A percentile compares a stretch with the other conserved stretches of the same genome.
These are phyloP conservation scores for Bombus pascuorum DNA, from an alignment of 1,140 invertebrate genomes.

Conservation along the genomic window DNA sequence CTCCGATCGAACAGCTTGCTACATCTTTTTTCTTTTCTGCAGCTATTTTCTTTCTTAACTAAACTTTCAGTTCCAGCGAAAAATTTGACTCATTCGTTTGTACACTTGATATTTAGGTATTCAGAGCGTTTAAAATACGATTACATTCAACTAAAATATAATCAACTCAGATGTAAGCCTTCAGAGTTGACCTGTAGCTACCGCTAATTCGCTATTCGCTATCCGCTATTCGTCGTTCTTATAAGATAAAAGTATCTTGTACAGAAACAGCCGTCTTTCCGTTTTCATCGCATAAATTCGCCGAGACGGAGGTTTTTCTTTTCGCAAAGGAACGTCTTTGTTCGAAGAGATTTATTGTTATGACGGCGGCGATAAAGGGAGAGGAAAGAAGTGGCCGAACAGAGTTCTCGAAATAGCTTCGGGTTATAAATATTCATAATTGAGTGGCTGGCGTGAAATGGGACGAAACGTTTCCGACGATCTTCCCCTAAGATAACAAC, in stretches of 20 bases:
- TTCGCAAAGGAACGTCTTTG: not conserved
- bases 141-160: no score
- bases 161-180: no score
- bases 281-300: not conserved
- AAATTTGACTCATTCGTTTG: no score
- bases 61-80: no score
- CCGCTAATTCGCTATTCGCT: no score
- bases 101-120: no score
- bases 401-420: not conserved
- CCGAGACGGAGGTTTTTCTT: not conserved
- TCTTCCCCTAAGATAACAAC: not conserved
- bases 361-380: not conserved
- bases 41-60: no score
- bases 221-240: not conserved
- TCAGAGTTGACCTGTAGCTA: no score
- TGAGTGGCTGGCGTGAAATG: not conserved
- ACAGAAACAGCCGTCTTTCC: not conserved
- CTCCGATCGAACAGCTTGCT: no score
- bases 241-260: not conserved
- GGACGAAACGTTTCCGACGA: not conserved
- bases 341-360: not conserved
- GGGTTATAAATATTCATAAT: conserved; percentile 31
- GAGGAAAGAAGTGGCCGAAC: not conserved
- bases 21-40: no score
- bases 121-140: no score